A percentile compares a stretch with the other conserved stretches of the same genome.
Evolutionary conservation across 1,140 invertebrate species (phyloP).

Genomic region (Hestina assimilis): DNA sequence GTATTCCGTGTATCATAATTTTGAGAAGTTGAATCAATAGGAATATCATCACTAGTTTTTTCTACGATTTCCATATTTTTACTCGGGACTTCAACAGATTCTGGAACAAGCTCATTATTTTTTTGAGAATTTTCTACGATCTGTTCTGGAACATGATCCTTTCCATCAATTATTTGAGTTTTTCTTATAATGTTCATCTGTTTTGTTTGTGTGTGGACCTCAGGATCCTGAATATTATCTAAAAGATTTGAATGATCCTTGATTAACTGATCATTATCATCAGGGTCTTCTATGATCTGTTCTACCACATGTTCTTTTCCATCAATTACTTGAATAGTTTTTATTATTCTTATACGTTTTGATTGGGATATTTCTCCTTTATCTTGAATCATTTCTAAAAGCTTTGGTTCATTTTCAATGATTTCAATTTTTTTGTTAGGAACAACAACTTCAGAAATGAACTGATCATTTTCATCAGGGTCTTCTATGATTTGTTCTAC

Average conservation of each 20-base stretch:
- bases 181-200: conserved; percentile 83
- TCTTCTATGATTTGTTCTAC: conserved; percentile 77
- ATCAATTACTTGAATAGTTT: conserved; percentile 87
- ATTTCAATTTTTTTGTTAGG: background rate
- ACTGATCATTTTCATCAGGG: background rate
- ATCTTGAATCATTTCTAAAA: conserved; percentile 46
- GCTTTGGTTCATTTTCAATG: conserved; percentile 41
- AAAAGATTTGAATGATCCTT: no score
- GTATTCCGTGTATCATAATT: conserved; percentile 40
- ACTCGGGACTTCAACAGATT: background rate
- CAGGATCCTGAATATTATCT: no score
- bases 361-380: conserved; percentile 70
- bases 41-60: background rate
- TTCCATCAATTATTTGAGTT: conserved; percentile 88
- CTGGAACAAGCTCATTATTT: no score
- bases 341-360: conserved; percentile 83
- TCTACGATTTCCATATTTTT: background rate
- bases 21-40: background rate
- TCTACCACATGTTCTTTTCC: conserved; percentile 86
- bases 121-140: conserved; percentile 84
- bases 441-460: background rate
- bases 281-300: conserved; percentile 52
- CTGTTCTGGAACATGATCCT: conserved; percentile 90
- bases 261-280: background rate
- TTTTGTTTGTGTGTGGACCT: no score